These are phyloP conservation scores for Drosophila lacicola DNA, from an alignment of 2,888 invertebrate genomes.

Conservation along the genomic window DNA sequence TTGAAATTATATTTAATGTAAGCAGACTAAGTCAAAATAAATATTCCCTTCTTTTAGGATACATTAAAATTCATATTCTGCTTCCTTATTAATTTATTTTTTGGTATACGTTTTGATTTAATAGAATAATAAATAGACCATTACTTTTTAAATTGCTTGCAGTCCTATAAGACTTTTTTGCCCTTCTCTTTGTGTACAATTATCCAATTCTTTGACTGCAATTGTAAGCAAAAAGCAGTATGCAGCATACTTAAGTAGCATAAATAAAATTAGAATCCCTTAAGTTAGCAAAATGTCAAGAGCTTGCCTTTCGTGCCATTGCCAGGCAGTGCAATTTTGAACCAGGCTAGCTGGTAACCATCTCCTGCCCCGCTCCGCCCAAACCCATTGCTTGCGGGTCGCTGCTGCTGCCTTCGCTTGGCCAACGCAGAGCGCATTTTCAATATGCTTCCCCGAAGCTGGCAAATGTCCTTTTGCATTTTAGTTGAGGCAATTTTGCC, in stretches of 20 bases:
- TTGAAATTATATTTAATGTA: too few species aligned
- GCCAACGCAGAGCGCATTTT: constrained; percentile 31
- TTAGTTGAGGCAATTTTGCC: constrained; percentile 65
- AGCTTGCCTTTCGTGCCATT: constrained; percentile 4
- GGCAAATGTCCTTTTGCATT: constrained; percentile 67
- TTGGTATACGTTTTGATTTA: too few species aligned
- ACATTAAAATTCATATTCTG: too few species aligned
- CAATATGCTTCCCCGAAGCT: constrained; percentile 38
- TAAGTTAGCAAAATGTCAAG: constrained; percentile 45
- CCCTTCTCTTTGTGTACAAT: not conserved
- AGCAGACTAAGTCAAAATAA: too few species aligned
- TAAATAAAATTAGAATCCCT: constrained; percentile 47
- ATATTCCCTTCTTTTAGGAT: too few species aligned
- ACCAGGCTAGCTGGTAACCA: not conserved
- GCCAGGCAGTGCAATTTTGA: constrained; percentile 9
- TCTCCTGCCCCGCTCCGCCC: too few species aligned
- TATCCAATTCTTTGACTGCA: not conserved
- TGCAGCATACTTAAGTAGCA: constrained; percentile 28
- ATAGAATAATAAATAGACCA: too few species aligned
- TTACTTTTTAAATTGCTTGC: not conserved
- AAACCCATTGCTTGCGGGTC: not conserved
- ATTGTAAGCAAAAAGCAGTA: constrained; percentile 5
- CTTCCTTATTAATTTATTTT: too few species aligned
- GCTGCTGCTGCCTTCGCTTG: constrained; percentile 11
- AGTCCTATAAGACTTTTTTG: not conserved